Percentiles rank a stretch among this genome's conserved stretches.
These are phyloP conservation scores for Bambusicola thoracicus DNA, from an alignment of 2,113 vertebrate species.

Conservation along the genomic window DNA sequence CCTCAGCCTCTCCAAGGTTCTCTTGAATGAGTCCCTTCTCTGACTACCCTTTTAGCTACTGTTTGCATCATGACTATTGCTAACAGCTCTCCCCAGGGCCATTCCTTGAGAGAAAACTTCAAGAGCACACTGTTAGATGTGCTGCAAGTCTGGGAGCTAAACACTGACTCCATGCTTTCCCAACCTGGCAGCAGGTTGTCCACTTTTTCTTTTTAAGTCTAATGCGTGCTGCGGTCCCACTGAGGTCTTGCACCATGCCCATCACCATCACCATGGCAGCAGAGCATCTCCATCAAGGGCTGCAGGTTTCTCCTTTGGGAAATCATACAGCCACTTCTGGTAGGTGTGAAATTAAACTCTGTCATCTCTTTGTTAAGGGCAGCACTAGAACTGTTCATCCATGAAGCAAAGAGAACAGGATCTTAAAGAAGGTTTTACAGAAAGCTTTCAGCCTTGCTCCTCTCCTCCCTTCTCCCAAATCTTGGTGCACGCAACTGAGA, in stretches of 20 bases:
- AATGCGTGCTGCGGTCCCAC: neutral
- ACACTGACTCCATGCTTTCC: neutral
- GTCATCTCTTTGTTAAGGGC: neutral
- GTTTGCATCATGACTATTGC: neutral
- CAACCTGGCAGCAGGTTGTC: neutral
- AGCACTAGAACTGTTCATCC: neutral
- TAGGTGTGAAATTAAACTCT: slow-evolving; percentile 35
- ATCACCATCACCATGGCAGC: neutral
- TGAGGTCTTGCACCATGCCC: neutral
- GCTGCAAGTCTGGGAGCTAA: neutral
- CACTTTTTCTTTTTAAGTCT: neutral
- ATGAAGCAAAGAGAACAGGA: neutral
- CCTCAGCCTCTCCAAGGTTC: neutral
- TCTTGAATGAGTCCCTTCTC: neutral
- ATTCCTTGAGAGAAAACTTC: fast-evolving
- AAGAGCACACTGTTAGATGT: neutral
- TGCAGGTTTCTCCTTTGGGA: neutral
- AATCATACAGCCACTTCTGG: neutral
- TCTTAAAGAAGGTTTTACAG: neutral
- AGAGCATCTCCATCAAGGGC: neutral
- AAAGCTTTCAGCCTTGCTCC: neutral
- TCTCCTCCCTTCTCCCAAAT: neutral
- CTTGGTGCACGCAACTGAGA: neutral
- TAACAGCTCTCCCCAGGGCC: neutral
- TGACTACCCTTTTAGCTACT: neutral